Evolutionary conservation across 2,888 invertebrate genomes (phyloP), one percentile per base, ranked within the genome.

Genomic region (Anthophora plumipes): DNA sequence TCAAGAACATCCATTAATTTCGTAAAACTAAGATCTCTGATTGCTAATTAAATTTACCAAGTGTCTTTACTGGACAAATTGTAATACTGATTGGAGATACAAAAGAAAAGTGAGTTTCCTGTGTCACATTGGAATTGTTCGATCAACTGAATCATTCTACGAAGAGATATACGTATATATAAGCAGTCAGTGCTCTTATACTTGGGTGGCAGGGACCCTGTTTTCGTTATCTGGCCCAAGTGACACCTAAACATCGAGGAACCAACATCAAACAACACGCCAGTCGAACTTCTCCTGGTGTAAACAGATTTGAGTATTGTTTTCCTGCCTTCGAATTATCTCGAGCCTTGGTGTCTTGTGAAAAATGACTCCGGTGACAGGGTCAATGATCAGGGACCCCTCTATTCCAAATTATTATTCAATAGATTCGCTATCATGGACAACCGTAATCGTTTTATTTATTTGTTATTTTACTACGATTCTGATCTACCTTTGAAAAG

Each of bases 361-460:
- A 91, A 92, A 92, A 91, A 89, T 84, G 90, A 92, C 92, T 91
- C 89, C 85, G 91, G 91, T 89, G 92, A 90, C 91, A 91, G 87
- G 64, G 61, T 25, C 39, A 31, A 48, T n/a, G 41, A 31, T 60
- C 17, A n/a, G n/a, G n/a, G n/a, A n/a, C n/a, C n/a, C n/a, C n/a
- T n/a, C n/a, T n/a, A n/a, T n/a, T 61, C 12, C 0, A 25, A 60
- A 12, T 1, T 11, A 6, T 14, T 22, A 22, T 22, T 3, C 11
- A 6, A 6, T 0, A 17, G 0, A 17, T 57, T 17, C 17, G 0
- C 14, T 8, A 37, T 57, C 7, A n/a, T n/a, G n/a, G n/a, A n/a
- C n/a, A n/a, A n/a, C n/a, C n/a, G n/a, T n/a, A n/a, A n/a, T n/a
- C n/a, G n/a, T n/a, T n/a, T n/a, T n/a, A n/a, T n/a, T n/a, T n/a